Evolutionary conservation across 1,140 invertebrate genomes (phyloP).

Genomic region (Calosoma granatense): DNA sequence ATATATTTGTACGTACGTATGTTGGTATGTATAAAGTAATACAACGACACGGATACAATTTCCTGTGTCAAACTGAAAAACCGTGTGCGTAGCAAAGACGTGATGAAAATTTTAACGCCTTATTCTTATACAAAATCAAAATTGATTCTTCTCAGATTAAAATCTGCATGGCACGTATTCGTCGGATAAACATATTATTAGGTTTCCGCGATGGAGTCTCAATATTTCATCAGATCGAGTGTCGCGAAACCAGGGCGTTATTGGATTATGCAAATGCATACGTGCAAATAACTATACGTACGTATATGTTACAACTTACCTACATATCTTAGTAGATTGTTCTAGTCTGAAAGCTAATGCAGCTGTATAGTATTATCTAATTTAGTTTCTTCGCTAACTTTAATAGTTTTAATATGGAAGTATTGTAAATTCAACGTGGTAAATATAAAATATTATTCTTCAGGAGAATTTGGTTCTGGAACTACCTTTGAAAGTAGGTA

Average conservation of each 20-base stretch:
- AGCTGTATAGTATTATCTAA: too few species aligned
- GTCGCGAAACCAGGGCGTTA: background rate
- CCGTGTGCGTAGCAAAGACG: background rate
- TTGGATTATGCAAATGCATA: background rate
- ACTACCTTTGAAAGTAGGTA: too few species aligned
- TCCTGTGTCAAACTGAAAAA: constrained; percentile 4
- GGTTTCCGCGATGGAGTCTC: background rate
- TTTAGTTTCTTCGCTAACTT: too few species aligned
- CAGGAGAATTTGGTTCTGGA: too few species aligned
- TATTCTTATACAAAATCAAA: constrained; percentile 30
- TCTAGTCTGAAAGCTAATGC: too few species aligned
- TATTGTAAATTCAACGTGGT: too few species aligned
- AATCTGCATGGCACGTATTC: constrained; percentile 22
- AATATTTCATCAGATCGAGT: background rate
- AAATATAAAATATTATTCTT: too few species aligned
- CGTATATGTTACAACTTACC: background rate
- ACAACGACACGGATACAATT: too few species aligned
- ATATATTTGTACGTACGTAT: too few species aligned
- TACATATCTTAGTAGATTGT: too few species aligned
- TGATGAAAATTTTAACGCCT: constrained; percentile 8
- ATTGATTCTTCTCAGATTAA: constrained; percentile 32
- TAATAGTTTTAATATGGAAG: too few species aligned
- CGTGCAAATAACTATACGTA: background rate
- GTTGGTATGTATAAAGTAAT: too few species aligned
- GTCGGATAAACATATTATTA: constrained; percentile 24